Conservation (phyloP, 1,140 invertebrate genomes). For the Ostrea denselamellosa region DNA sequence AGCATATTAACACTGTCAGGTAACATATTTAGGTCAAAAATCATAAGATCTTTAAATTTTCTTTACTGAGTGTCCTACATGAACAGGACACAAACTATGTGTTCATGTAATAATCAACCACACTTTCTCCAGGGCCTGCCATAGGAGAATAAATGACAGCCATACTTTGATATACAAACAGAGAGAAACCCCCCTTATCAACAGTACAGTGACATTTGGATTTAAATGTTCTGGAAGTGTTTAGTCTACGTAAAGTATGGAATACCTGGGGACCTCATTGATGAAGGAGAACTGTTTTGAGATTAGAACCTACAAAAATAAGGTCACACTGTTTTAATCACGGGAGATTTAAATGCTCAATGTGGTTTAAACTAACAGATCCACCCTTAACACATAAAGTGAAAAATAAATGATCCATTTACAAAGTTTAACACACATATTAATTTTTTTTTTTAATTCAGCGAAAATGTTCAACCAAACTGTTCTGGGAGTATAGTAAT, state of each 20-base stretch:
- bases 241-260: background rate
- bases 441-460: too few relatives aligned
- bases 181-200: background rate
- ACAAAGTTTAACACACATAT: background rate
- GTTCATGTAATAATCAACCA: background rate
- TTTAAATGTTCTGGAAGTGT: slow-evolving; percentile 1
- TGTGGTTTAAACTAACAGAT: background rate
- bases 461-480: too few relatives aligned
- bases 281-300: background rate
- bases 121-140: background rate
- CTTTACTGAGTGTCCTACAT: background rate
- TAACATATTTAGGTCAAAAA: background rate
- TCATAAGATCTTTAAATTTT: background rate
- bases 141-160: slow-evolving; percentile 1
- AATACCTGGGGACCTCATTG: background rate
- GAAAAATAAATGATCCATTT: background rate
- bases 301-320: background rate
- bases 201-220: slow-evolving; percentile 22
- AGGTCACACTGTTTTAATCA: background rate
- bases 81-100: background rate
- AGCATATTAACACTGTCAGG: background rate
- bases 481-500: too few relatives aligned
- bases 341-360: slow-evolving; percentile 13
- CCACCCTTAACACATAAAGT: background rate
- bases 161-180: slow-evolving; percentile 33